Evolutionary conservation across 2,888 invertebrate species (phyloP).

Genomic region (Coronaproctus castanopsis): DNA sequence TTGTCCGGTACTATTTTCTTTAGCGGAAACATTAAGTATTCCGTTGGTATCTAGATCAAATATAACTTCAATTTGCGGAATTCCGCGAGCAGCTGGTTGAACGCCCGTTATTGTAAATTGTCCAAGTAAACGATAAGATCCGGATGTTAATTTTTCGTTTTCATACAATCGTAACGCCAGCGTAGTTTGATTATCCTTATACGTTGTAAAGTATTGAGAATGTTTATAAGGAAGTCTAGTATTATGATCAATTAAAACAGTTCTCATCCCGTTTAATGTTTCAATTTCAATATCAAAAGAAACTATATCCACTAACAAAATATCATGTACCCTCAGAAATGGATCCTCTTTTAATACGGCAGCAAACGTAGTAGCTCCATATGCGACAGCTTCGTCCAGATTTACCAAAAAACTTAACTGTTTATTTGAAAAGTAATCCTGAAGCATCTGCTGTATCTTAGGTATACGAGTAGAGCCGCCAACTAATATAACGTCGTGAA

Average conservation of each 20-base stretch:
- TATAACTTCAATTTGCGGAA: conserved; percentile 30
- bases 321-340: background rate
- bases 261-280: conserved; percentile 85
- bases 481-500: background rate
- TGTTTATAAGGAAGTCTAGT: conserved; percentile 92
- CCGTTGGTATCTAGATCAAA: conserved; percentile 50
- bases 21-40: conserved; percentile 81
- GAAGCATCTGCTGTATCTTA: background rate
- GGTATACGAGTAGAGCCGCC: background rate
- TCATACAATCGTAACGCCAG: conserved; percentile 81
- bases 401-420: background rate
- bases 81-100: conserved; percentile 77
- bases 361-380: background rate
- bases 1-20: conserved; percentile 79
- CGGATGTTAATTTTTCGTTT: conserved; percentile 85
- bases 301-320: background rate
- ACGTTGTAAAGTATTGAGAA: conserved; percentile 40
- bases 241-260: conserved; percentile 86
- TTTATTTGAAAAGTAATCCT: background rate
- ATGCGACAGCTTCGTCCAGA: conserved; percentile 1
- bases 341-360: background rate
- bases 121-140: conserved; percentile 82
- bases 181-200: conserved; percentile 77
- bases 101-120: conserved; percentile 93
- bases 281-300: conserved; percentile 45